phyloP scores from a whole-genome alignment of 2,888 invertebrate species.

The Tenthredo scrophulariae region DNA sequence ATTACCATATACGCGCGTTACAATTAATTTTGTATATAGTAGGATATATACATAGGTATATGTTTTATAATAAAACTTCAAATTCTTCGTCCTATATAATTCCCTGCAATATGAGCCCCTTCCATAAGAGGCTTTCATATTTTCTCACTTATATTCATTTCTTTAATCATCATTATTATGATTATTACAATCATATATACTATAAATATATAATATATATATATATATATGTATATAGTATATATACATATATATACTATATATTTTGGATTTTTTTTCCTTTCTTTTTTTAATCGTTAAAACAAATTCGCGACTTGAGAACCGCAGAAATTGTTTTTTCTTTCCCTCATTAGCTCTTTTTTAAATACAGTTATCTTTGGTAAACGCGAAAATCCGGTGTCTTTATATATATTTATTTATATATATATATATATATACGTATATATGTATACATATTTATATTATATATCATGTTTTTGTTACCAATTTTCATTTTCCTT shows the following conservation, averaged over 20 bases:
- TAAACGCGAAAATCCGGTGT: constrained; percentile 27
- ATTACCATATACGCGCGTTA: neutral
- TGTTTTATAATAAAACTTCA: neutral
- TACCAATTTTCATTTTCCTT: neutral
- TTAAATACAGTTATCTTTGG: constrained; percentile 25
- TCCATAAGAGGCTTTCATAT: neutral
- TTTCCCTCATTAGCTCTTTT: constrained; percentile 3
- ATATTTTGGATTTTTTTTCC: too few species aligned
- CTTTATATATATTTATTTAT: neutral
- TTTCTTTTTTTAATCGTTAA: neutral
- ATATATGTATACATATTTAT: neutral
- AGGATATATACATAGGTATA: neutral
- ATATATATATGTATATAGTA: too few species aligned
- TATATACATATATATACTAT: too few species aligned
- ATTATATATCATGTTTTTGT: neutral
- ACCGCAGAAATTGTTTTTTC: neutral
- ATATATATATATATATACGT: neutral
- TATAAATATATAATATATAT: neutral
- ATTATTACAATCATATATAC: neutral
- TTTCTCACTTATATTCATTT: neutral
- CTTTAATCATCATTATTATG: neutral
- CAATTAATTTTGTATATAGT: neutral
- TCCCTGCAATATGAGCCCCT: neutral
- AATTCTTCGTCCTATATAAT: neutral
- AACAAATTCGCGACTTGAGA: neutral